These are phyloP conservation scores for Morelia viridis DNA, from an alignment of 2,797 vertebrate species.

Conservation along the genomic window DNA sequence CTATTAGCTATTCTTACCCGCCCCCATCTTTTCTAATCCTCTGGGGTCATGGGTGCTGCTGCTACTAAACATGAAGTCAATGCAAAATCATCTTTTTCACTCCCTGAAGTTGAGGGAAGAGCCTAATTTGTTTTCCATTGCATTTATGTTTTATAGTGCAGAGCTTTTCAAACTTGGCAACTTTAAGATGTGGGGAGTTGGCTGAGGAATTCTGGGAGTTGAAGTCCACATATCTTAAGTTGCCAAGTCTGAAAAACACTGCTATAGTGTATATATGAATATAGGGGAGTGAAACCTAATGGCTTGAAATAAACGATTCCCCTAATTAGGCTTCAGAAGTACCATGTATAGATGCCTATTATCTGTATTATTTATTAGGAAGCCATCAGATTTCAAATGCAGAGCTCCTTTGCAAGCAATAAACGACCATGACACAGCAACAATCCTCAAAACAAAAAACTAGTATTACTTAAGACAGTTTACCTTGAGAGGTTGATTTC, in stretches of 20 bases:
- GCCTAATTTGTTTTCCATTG: not conserved
- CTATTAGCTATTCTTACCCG: not conserved
- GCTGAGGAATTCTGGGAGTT: not conserved
- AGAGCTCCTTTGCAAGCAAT: not conserved
- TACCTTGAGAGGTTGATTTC: slow-evolving; percentile 82
- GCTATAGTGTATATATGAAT: not conserved
- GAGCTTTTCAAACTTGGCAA: not conserved
- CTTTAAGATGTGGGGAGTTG: not conserved
- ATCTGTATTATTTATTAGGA: not conserved
- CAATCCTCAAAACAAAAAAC: not conserved
- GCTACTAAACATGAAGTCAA: not conserved
- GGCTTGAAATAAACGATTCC: not conserved
- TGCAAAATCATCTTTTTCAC: not conserved
- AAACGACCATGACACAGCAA: not conserved
- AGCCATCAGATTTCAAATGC: not conserved
- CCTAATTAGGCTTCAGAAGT: not conserved
- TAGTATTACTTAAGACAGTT: not conserved
- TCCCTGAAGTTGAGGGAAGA: not conserved
- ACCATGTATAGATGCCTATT: not conserved
- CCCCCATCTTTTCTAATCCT: not conserved
- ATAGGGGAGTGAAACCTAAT: no score
- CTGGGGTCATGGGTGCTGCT: not conserved
- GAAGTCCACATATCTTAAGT: not conserved
- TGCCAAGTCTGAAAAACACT: not conserved
- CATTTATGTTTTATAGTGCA: not conserved